Evolutionary conservation across 1,140 invertebrate genomes (phyloP).

Genomic region (Pseudomyrmex pallidus): DNA sequence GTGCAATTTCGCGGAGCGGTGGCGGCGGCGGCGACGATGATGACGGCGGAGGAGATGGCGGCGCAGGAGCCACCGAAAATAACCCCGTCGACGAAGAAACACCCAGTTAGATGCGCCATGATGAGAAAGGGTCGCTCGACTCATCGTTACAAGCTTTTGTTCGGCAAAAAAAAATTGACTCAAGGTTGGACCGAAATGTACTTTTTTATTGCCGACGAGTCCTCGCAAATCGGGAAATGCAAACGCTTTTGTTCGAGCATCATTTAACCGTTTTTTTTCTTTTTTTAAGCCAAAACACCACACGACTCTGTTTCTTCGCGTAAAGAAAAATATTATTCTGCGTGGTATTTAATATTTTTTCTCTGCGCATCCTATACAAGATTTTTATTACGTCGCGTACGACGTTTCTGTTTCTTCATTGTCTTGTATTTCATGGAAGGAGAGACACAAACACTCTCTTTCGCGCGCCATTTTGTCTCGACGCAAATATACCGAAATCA

Average conservation of each 20-base stretch:
- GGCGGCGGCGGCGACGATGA: not conserved
- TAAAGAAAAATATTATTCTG: constrained; percentile 28
- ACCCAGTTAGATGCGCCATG: not conserved
- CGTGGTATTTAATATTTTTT: constrained; percentile 23
- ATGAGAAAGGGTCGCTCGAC: constrained; percentile 45
- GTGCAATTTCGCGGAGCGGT: constrained; percentile 31
- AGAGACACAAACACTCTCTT: constrained; percentile 55
- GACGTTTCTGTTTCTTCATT: constrained; percentile 53
- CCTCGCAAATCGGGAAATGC: not conserved
- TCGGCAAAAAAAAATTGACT: constrained; percentile 14
- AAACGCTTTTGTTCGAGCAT: not conserved
- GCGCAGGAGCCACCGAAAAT: constrained; percentile 40
- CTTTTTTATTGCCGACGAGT: constrained; percentile 35
- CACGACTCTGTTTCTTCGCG: constrained; percentile 13
- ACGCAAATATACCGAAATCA: constrained; percentile 10
- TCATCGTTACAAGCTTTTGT: constrained; percentile 34
- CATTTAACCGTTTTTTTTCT: too few relatives aligned
- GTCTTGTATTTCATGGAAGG: constrained; percentile 48
- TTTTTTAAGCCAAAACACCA: not conserved
- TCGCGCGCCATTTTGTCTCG: not conserved
- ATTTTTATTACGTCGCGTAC: constrained; percentile 40
- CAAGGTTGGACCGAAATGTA: constrained; percentile 28
- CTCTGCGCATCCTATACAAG: constrained; percentile 6
- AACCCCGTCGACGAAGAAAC: constrained; percentile 27
- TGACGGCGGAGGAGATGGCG: not conserved